Conservation (phyloP, 2,888 invertebrate species). For the Heliconius aoede region DNA sequence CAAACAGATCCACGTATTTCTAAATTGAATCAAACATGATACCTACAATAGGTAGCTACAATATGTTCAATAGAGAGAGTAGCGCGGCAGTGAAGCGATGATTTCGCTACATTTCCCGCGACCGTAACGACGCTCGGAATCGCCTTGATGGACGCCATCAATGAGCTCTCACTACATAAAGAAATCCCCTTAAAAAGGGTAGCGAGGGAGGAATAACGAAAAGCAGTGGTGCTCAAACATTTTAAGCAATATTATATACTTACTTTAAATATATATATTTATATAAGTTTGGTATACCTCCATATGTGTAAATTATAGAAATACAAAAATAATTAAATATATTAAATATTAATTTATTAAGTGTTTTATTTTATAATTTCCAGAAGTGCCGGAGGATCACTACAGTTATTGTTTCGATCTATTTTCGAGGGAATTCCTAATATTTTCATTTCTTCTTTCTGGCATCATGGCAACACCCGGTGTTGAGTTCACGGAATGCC, state of each 20-base stretch:
- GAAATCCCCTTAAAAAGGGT: slow-evolving; percentile 85
- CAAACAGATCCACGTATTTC: slow-evolving; percentile 47
- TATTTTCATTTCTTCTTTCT: no score
- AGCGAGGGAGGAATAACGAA: slow-evolving; percentile 74
- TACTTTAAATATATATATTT: background rate
- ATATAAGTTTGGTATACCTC: background rate
- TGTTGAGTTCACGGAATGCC: no score
- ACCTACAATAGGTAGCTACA: slow-evolving; percentile 73
- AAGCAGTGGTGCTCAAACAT: slow-evolving; percentile 53
- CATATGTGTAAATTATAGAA: no score
- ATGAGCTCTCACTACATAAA: slow-evolving; percentile 85
- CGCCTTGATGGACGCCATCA: slow-evolving; percentile 87
- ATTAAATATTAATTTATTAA: no score
- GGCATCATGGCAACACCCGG: no score
- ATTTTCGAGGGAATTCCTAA: no score
- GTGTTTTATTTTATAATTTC: no score
- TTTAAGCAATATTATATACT: background rate
- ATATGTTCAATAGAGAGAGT: slow-evolving; percentile 72
- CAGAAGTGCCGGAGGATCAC: no score
- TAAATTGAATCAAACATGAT: slow-evolving; percentile 72
- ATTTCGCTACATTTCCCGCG: slow-evolving; percentile 85
- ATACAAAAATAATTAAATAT: no score
- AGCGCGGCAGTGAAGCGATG: slow-evolving; percentile 79
- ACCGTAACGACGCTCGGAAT: slow-evolving; percentile 86
- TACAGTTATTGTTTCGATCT: no score